Evolutionary conservation across 2,888 invertebrate species (phyloP), one percentile per base, ranked within the genome.

Genomic region (Fissipunctia ypsillon): DNA sequence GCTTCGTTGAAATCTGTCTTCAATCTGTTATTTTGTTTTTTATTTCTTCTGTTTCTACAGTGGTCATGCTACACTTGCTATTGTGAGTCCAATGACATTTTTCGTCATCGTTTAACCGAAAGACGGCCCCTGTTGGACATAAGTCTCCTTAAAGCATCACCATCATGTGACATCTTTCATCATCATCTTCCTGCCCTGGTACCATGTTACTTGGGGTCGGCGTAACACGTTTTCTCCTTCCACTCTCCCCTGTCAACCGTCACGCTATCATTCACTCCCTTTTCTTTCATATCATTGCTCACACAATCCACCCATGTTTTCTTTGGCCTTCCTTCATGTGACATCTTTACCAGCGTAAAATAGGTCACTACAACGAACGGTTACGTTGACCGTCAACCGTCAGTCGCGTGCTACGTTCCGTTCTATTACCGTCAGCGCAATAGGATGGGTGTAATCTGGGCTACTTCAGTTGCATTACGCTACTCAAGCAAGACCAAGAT

Each of bases 401-500:
- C 66, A 31, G 43, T 78, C 52, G 70, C 68, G 56, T 64, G 43
- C 38, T 43, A 14, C 67, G 84, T 83, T 83, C 78, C 84, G 72
- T 69, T 83, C 83, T 72, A 78, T 61, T 54, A 69, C 22, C n/a
- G 12, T 0, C 43, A n/a, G 14, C 28, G 78, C 69, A 81, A 83
- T 78, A 70, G 41, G 69, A 73, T 61, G 63, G 64, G n/a, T 16
- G 84, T 61, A 78, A 78, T 72, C 60, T 69, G 66, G 59, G 71
- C 61, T 69, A 61, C 31, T 63, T 69, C 6, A 48, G 61, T 84
- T 77, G 81, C 73, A 81, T 31, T 56, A 35, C 54, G 1, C 72
- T 73, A 69, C 73, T 79, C 70, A 75, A 83, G 68, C 81, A 69
- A 50, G n/a, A 75, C 65, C 12, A 0, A 50, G 31, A 80, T 50